Evolutionary conservation across 2,113 vertebrate genomes (phyloP).

Genomic region (Xenus cinereus): DNA sequence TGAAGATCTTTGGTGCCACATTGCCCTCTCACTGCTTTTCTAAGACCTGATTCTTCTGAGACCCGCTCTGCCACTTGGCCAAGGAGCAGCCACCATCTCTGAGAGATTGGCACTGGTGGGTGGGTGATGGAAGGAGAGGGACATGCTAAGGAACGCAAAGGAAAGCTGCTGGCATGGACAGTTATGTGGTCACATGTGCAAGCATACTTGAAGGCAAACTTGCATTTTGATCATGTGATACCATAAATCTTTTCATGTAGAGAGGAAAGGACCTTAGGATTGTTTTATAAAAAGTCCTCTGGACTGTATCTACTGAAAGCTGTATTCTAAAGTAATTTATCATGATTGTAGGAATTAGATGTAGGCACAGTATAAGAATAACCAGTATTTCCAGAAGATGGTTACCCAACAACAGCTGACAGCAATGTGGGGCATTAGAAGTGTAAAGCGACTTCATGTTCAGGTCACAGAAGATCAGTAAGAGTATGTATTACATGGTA

Average conservation of each 20-base stretch:
- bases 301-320: background rate
- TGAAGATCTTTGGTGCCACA: background rate
- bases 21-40: background rate
- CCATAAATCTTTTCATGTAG: background rate
- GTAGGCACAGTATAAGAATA: background rate
- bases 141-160: too few species aligned
- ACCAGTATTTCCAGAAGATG: background rate
- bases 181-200: background rate
- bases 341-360: background rate
- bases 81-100: background rate
- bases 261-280: background rate
- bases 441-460: background rate
- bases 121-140: background rate
- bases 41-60: background rate
- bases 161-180: background rate
- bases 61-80: background rate
- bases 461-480: background rate
- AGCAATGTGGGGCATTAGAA: background rate
- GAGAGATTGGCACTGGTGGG: rapidly evolving
- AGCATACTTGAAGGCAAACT: background rate
- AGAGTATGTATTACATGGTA: background rate
- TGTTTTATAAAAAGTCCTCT: background rate
- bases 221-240: background rate
- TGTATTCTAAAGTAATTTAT: background rate
- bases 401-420: background rate